These are phyloP conservation scores for Scartelaos histophorus DNA, from an alignment of 2,113 vertebrate species.

Conservation along the genomic window DNA sequence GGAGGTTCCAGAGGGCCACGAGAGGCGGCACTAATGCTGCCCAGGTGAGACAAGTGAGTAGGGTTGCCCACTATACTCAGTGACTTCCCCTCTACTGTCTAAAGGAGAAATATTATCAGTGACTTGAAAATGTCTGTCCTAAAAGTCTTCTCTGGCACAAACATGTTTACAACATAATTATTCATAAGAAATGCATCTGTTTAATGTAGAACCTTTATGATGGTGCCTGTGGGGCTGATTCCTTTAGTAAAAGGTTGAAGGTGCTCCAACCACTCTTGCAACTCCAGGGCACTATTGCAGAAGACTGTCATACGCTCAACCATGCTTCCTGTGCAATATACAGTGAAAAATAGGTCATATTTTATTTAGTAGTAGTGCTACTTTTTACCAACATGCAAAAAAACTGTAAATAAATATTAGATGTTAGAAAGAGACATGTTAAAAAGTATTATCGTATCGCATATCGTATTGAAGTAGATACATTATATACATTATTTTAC, in stretches of 20 bases:
- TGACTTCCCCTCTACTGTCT: conserved; percentile 69
- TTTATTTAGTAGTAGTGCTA: no score
- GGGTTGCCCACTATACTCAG: conserved; percentile 57
- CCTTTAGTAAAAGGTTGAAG: conserved; percentile 87
- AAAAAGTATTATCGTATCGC: background rate
- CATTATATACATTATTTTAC: background rate
- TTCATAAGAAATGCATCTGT: background rate
- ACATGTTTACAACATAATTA: background rate
- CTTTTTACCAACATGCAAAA: background rate
- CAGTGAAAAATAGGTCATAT: background rate
- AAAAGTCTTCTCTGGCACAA: background rate
- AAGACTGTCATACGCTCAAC: conserved; percentile 85
- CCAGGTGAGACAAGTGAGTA: conserved; percentile 76
- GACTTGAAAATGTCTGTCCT: background rate
- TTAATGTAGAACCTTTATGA: conserved; percentile 72
- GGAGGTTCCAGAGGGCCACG: conserved; percentile 92
- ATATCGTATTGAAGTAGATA: background rate
- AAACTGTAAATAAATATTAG: background rate
- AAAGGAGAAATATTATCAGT: background rate
- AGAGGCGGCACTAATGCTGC: conserved; percentile 79
- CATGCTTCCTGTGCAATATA: conserved; percentile 75
- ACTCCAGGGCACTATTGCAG: conserved; percentile 86
- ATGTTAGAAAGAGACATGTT: background rate
- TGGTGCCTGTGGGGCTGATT: conserved; percentile 77
- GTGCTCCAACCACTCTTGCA: conserved; percentile 94